Conservation (phyloP, 2,888 invertebrate species). For the Amphimallon solstitiale region DNA sequence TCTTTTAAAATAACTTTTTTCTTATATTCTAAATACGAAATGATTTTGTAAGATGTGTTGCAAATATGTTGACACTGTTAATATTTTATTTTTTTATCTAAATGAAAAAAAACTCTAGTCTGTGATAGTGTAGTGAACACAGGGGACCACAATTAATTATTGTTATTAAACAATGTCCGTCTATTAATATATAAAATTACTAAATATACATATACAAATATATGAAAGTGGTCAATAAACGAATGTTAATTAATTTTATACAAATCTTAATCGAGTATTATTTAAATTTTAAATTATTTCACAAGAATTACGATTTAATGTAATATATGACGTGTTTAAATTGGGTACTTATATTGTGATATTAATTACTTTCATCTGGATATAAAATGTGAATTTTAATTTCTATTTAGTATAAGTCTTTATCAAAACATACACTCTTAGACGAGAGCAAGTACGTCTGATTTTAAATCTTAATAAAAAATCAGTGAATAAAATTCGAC, state of each 20-base stretch:
- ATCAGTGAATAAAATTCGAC: no score
- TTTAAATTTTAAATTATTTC: constrained; percentile 26
- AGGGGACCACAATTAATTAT: constrained; percentile 56
- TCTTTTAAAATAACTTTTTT: constrained; percentile 16
- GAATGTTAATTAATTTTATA: constrained; percentile 44
- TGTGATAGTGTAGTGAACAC: constrained; percentile 62
- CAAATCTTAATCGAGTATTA: constrained; percentile 37
- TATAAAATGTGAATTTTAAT: no score
- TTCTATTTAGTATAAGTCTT: background rate
- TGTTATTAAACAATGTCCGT: constrained; percentile 29
- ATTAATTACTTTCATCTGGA: no score
- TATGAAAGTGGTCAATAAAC: constrained; percentile 41
- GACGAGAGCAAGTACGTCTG: background rate
- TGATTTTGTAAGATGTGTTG: constrained; percentile 45
- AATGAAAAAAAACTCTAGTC: constrained; percentile 49
- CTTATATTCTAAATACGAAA: background rate
- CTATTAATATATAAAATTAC: constrained; percentile 37
- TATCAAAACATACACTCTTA: constrained; percentile 25
- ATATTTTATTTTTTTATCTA: constrained; percentile 26
- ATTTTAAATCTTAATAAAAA: background rate
- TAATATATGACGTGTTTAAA: no score
- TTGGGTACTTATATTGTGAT: no score
- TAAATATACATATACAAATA: constrained; percentile 40
- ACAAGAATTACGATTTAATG: no score
- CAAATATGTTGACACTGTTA: constrained; percentile 50